Conservation (phyloP, 1,140 invertebrate genomes). For the Samia ricini region DNA sequence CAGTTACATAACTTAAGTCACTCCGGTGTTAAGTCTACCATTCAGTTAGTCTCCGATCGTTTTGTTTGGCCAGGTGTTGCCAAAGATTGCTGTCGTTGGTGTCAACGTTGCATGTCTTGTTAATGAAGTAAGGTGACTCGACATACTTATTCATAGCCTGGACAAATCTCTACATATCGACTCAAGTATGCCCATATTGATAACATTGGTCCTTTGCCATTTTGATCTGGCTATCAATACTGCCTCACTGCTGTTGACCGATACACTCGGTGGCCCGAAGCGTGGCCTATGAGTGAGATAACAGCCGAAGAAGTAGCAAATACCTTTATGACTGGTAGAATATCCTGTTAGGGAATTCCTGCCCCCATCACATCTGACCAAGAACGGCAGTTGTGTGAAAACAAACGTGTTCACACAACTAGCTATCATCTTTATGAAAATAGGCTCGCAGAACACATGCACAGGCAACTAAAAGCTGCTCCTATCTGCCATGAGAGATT, state of each 20-base stretch:
- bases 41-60: too few relatives aligned
- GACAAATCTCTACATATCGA: neutral
- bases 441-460: slow-evolving; percentile 47
- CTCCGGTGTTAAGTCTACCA: too few relatives aligned
- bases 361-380: slow-evolving; percentile 9
- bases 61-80: too few relatives aligned
- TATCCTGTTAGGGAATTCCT: slow-evolving; percentile 16
- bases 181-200: slow-evolving; percentile 12
- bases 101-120: neutral
- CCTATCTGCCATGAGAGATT: slow-evolving; percentile 40
- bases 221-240: neutral
- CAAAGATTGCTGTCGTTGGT: neutral
- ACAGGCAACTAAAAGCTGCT: slow-evolving; percentile 50
- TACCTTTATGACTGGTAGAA: slow-evolving; percentile 8
- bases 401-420: neutral
- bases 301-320: slow-evolving; percentile 12
- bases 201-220: slow-evolving; percentile 12
- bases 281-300: slow-evolving; percentile 12
- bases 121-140: slow-evolving; percentile 10
- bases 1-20: too few relatives aligned
- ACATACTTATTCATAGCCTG: slow-evolving; percentile 3
- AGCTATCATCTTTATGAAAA: slow-evolving; percentile 29
- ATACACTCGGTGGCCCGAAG: slow-evolving; percentile 7
- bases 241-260: slow-evolving; percentile 11
- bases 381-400: slow-evolving; percentile 3